phyloP scores from a whole-genome alignment of 2,113 vertebrate genomes.

The Leptocoma aspasia region DNA sequence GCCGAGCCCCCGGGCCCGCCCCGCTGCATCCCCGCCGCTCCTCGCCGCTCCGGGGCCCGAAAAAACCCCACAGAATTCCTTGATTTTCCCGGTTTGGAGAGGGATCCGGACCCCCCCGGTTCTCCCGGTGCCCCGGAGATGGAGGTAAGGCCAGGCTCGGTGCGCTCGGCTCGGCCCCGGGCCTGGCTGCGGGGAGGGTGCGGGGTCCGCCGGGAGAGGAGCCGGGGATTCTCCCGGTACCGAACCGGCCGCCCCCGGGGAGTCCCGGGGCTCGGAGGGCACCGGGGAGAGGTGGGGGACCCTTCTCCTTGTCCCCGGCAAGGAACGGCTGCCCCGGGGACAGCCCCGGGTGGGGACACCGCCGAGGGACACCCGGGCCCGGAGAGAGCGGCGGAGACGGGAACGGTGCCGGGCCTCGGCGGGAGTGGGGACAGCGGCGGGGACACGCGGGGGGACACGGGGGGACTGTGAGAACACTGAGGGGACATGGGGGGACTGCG shows the following conservation, averaged over 20 bases:
- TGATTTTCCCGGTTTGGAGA: neutral
- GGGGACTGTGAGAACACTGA: accelerated
- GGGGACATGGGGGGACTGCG: too few relatives aligned
- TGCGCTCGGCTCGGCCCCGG: neutral
- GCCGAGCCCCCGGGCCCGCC: neutral
- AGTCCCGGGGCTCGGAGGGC: neutral
- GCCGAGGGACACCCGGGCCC: neutral
- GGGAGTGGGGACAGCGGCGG: neutral
- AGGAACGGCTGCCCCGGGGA: neutral
- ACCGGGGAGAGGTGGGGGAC: neutral
- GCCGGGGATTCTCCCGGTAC: neutral
- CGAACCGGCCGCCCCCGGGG: neutral
- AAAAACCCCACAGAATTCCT: neutral
- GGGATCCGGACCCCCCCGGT: neutral
- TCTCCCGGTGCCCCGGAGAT: neutral
- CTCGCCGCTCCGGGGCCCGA: neutral
- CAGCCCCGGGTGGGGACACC: neutral
- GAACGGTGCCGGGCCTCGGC: neutral
- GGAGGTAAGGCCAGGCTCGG: neutral
- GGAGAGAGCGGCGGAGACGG: too few relatives aligned
- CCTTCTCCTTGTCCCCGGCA: neutral
- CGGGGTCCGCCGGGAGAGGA: too few relatives aligned
- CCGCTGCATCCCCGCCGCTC: neutral
- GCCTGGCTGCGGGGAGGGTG: neutral
- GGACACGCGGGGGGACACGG: neutral